These are phyloP conservation scores for Cyrtonyx montezumae DNA, from an alignment of 2,113 vertebrate genomes.

Conservation along the genomic window DNA sequence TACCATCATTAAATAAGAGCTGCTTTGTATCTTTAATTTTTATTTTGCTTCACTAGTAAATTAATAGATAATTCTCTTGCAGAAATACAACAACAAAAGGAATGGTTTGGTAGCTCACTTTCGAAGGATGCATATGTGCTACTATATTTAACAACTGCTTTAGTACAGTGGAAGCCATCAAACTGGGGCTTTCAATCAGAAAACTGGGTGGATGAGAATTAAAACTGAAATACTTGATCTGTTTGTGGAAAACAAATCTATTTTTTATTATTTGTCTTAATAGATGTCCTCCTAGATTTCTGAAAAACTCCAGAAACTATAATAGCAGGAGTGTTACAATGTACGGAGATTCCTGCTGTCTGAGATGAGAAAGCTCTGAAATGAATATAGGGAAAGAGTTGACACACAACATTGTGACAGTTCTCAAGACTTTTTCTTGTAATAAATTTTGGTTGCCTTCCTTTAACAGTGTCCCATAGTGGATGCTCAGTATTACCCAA, in stretches of 20 bases:
- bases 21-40: neutral
- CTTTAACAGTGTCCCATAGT: neutral
- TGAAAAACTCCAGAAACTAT: slow-evolving; percentile 21
- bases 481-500: neutral
- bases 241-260: slow-evolving; percentile 3
- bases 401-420: neutral
- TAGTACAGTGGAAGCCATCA: neutral
- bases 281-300: neutral
- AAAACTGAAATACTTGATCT: neutral
- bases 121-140: neutral
- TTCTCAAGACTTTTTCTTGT: neutral
- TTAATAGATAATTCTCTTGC: neutral
- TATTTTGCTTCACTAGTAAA: neutral
- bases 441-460: neutral
- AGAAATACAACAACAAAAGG: neutral
- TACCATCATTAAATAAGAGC: neutral
- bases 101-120: neutral
- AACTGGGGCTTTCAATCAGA: neutral
- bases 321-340: neutral
- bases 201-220: neutral
- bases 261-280: slow-evolving; percentile 4
- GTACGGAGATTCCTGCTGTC: neutral
- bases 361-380: neutral
- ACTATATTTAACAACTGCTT: neutral
- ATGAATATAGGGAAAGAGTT: neutral